Base-by-base conservation (phyloP, 2,113 vertebrate species). In the Cavia aperea region DNA sequence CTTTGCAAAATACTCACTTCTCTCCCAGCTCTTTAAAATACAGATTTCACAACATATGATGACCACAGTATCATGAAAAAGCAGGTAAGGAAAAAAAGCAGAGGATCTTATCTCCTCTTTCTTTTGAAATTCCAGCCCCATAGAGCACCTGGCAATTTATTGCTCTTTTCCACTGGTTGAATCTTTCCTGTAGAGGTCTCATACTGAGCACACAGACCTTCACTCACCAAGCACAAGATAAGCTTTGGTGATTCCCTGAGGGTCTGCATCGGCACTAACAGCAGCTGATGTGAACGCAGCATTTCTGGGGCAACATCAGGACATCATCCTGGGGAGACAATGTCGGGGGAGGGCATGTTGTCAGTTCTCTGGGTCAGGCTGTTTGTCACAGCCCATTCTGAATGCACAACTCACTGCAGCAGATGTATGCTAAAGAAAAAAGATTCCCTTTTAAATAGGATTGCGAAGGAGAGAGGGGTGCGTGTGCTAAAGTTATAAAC, bases 61-160 rank as follows among this genome's bases (percentile, higher is more conserved):
- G 78, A 84, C 58, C 15, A 75, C 39, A 43, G 77, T 49, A 54
- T 79, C 26, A 6, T 70, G 75, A 46, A 81, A 78, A 90, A 89
- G 70, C 84, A 46, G 70, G 89, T 81, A 73, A 95, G 86, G 62
- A 68, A 60, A 54, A 58, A 63, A 91, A 82, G 66, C 63, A 84
- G 70, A 49, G 77, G 81, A 81, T 70, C 83, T 79, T 72, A 33
- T 90, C 79, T 81, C 79, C 78, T 82, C 83, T 92, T 75, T 73
- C 77, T 81, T 82, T 78, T 24, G 90, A 89, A 92, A 94, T 90
- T 51, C 90, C 87, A 95, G 91, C 91, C 94, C 93, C 73, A 4
- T 33, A 86, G 90, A 97, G 95, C 96, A 97, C 96, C 92, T 92
- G 94, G 88, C 93, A 82, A 90, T 93, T 96, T 97, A 96, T 97